phyloP scores from a whole-genome alignment of 2,888 invertebrate species.

The Drosophila testacea region DNA sequence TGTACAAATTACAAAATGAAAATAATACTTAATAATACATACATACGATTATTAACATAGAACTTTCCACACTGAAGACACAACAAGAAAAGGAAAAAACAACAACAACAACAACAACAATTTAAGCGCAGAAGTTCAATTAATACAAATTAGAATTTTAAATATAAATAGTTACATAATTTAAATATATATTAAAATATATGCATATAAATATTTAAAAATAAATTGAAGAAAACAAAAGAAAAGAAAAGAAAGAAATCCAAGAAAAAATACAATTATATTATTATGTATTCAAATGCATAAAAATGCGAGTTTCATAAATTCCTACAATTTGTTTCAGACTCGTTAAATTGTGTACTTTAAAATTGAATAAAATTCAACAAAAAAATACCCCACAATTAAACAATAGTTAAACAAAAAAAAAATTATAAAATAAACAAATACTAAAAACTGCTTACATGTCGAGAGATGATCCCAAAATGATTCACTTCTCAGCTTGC shows the following conservation, averaged over 20 bases:
- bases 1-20: constrained; percentile 38
- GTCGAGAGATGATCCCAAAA: constrained; percentile 26
- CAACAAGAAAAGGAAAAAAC: constrained; percentile 20
- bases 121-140: constrained; percentile 82
- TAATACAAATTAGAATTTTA: constrained; percentile 80
- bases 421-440: neutral
- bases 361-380: constrained; percentile 78
- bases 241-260: constrained; percentile 19
- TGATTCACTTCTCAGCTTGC: constrained; percentile 29
- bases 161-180: constrained; percentile 71
- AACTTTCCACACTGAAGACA: constrained; percentile 24
- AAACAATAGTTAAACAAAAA: constrained; percentile 23
- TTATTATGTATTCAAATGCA: constrained; percentile 37
- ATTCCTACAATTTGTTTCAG: constrained; percentile 49
- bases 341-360: constrained; percentile 75
- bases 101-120: constrained; percentile 33
- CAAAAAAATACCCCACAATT: constrained; percentile 24
- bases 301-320: constrained; percentile 57
- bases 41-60: constrained; percentile 10
- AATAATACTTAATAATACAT: neutral
- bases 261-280: constrained; percentile 35
- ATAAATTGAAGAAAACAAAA: constrained; percentile 26
- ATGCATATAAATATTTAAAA: constrained; percentile 57
- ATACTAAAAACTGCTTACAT: constrained; percentile 47
- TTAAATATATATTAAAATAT: constrained; percentile 58